Base-by-base conservation (phyloP, 2,888 invertebrate genomes). In the Anthrax anthrax region DNA sequence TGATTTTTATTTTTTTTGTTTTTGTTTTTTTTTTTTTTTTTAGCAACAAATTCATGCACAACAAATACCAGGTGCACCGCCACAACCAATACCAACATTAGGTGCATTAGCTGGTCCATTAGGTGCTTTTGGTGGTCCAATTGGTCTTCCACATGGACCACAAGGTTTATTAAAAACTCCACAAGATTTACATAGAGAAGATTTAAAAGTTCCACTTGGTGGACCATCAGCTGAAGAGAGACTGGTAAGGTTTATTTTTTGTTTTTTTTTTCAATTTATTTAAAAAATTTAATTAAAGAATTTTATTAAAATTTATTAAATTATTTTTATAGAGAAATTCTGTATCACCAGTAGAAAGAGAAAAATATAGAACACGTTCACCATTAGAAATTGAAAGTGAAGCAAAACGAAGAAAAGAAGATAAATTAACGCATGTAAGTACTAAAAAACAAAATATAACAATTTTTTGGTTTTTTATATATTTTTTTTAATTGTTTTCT, bases 1-100 rank as follows among this genome's bases (percentile, higher is more conserved):
- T n/a, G n/a, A n/a, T n/a, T 23, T 23, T 23, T 8, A 4, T 23
- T 23, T 23, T 23, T 23, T 23, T 23, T 23, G 4, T 8, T 6
- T 23, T 23, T 23, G 8, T 23, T 23, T 23, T 23, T 23, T 8
- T 23, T 8, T 23, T 8, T 23, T 23, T 23, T 23, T 23, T 23
- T 23, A 88, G 87, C 88, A 88, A 80, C 89, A 89, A 74, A 86
- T 89, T 71, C 89, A 89, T 70, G 87, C 86, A 55, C 84, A 86
- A 61, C 87, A 85, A 63, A 76, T 86, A 56, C 74, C 78, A 41
- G 82, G 81, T 52, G 69, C 72, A 46, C 73, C 72, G 50, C 64
- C 70, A 55, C 68, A 69, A 54, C 64, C 68, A 29, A 68, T 69
- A 68, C 75, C 68, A 56, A 72, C 67, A 51, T 70, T 69, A 54